These are phyloP conservation scores for Sebastes fasciatus DNA, from an alignment of 2,113 vertebrate genomes.

Conservation along the genomic window DNA sequence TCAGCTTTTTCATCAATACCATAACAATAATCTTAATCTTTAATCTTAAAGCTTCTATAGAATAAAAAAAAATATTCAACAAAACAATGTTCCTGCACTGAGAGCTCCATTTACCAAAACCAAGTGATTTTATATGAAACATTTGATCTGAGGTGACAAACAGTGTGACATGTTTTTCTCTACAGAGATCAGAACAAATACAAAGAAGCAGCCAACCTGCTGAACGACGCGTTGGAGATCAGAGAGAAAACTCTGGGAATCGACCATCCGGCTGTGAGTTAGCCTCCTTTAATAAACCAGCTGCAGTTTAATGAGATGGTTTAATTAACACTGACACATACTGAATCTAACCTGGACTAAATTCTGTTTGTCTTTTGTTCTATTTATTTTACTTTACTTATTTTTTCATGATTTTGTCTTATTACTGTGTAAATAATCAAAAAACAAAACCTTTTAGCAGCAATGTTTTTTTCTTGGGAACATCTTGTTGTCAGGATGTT, in stretches of 20 bases:
- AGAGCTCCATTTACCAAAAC: background rate
- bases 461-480: background rate
- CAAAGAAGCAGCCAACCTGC: conserved; percentile 90
- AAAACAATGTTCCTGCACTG: background rate
- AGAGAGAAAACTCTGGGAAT: conserved; percentile 89
- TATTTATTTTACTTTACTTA: background rate
- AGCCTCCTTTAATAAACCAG: background rate
- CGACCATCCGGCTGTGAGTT: conserved; percentile 89
- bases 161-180: background rate
- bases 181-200: conserved; percentile 93
- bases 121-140: background rate
- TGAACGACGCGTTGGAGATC: conserved; percentile 90
- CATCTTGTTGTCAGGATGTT: background rate
- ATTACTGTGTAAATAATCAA: background rate
- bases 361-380: background rate
- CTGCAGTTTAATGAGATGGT: background rate
- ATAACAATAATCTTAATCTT: no score
- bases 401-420: background rate
- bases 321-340: background rate
- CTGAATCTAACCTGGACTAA: background rate
- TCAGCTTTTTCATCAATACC: no score
- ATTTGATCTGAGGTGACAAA: background rate
- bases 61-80: background rate
- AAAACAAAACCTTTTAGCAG: no score
- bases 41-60: background rate